These are phyloP conservation scores for Drosophila bipectinata DNA, from an alignment of 1,140 invertebrate species.

Conservation along the genomic window DNA sequence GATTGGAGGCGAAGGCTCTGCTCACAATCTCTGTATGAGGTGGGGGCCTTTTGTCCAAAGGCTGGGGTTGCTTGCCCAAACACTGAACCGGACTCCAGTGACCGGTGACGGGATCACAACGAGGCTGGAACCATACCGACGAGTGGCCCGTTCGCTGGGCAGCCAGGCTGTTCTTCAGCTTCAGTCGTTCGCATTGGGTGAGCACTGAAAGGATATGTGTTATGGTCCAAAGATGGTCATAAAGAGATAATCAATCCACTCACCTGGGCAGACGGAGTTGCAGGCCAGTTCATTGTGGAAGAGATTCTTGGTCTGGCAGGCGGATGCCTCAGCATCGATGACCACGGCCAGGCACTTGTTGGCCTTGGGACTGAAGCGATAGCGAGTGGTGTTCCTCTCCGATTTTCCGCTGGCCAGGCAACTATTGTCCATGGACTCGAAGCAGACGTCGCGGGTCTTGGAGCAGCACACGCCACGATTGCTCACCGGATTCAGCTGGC, in stretches of 20 bases:
- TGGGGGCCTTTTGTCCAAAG: not conserved
- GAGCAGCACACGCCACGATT: slow-evolving; percentile 93
- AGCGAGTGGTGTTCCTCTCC: slow-evolving; percentile 86
- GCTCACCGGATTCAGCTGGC: slow-evolving; percentile 91
- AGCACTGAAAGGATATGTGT: slow-evolving; percentile 84
- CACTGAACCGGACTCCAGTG: slow-evolving; percentile 93
- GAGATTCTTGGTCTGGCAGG: slow-evolving; percentile 94
- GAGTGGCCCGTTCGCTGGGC: slow-evolving; percentile 87
- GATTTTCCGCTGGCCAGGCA: slow-evolving; percentile 84
- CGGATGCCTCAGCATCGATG: slow-evolving; percentile 86
- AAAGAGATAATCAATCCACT: not conserved
- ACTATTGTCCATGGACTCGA: slow-evolving; percentile 88
- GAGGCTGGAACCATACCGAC: slow-evolving; percentile 87
- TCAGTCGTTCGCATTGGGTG: slow-evolving; percentile 91
- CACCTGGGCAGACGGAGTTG: slow-evolving; percentile 91
- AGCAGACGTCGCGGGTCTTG: slow-evolving; percentile 93
- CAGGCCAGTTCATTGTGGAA: slow-evolving; percentile 94
- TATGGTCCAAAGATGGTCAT: not conserved
- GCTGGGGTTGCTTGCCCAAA: slow-evolving; percentile 85
- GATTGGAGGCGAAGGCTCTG: slow-evolving; percentile 48
- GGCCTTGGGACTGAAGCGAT: slow-evolving; percentile 91
- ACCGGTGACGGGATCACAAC: slow-evolving; percentile 89
- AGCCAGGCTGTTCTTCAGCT: slow-evolving; percentile 90
- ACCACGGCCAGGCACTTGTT: slow-evolving; percentile 90
- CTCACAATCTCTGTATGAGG: slow-evolving; percentile 55